Evolutionary conservation across 2,797 vertebrate genomes (phyloP).

Genomic region (Pseudochromis fuscus): DNA sequence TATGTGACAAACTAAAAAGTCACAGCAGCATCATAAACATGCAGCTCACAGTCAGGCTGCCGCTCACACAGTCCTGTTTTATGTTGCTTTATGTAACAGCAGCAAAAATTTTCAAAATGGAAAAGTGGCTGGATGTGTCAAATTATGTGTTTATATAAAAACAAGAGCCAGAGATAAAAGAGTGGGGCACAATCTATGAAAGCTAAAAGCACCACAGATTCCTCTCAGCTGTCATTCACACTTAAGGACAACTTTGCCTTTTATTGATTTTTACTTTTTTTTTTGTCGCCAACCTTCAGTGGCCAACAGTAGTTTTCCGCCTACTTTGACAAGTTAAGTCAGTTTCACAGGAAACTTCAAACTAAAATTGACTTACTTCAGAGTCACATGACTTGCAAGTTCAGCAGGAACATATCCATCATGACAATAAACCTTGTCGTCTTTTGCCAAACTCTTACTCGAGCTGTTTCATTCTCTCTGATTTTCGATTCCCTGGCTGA

Average conservation of each 20-base stretch:
- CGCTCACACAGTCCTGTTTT: constrained; percentile 39
- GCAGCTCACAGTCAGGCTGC: constrained; percentile 44
- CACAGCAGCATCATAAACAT: constrained; percentile 44
- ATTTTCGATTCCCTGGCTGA: constrained; percentile 12
- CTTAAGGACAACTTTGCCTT: constrained; percentile 44
- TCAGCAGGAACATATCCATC: constrained; percentile 34
- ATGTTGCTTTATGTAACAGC: constrained; percentile 38
- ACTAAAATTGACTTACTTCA: constrained; percentile 45
- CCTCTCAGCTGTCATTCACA: constrained; percentile 58
- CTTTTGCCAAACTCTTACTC: constrained; percentile 17
- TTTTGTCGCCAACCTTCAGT: constrained; percentile 33
- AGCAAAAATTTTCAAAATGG: constrained; percentile 36
- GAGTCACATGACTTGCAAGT: constrained; percentile 29
- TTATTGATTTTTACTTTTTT: constrained; percentile 48
- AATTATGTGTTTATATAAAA: constrained; percentile 48
- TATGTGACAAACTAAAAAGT: constrained; percentile 30
- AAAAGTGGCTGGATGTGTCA: constrained; percentile 38
- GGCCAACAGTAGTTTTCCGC: constrained; percentile 33
- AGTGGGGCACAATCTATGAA: constrained; percentile 34
- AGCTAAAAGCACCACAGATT: constrained; percentile 47
- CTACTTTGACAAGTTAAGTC: constrained; percentile 45
- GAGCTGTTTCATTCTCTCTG: constrained; percentile 6
- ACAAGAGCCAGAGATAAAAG: constrained; percentile 42
- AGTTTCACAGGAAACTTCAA: constrained; percentile 54
- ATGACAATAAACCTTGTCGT: constrained; percentile 41